Evolutionary conservation across 2,113 vertebrate species (phyloP).

Genomic region (Prionailurus bengalensis): DNA sequence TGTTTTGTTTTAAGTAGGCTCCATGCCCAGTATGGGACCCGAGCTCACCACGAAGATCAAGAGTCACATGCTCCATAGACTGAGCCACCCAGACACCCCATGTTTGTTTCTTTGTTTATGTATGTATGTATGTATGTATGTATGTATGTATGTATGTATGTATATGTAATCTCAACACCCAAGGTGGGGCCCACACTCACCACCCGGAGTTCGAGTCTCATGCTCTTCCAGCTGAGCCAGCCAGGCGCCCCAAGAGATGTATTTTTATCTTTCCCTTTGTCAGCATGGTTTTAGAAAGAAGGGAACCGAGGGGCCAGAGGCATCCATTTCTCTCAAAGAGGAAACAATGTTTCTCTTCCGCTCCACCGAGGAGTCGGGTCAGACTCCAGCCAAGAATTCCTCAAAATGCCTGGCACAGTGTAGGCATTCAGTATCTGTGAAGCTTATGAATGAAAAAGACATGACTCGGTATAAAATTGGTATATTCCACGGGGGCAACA

Average conservation of each 20-base stretch:
- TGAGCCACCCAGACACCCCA: no score
- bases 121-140: no score
- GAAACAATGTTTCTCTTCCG: not conserved
- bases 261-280: conserved; percentile 44
- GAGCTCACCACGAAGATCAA: no score
- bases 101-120: not conserved
- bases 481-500: not conserved
- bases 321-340: not conserved
- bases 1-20: not conserved
- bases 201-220: not conserved
- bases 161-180: not conserved
- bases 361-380: not conserved
- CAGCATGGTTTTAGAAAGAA: not conserved
- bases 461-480: not conserved
- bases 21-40: no score
- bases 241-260: not conserved
- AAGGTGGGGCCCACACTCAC: not conserved
- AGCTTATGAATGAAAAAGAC: not conserved
- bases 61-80: no score
- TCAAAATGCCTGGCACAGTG: not conserved
- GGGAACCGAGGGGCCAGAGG: not conserved
- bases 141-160: no score
- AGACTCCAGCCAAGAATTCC: not conserved
- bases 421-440: not conserved
- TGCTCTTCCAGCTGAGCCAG: not conserved